Conservation (phyloP, 1,140 invertebrate species). For the Achatina immaculata region DNA sequence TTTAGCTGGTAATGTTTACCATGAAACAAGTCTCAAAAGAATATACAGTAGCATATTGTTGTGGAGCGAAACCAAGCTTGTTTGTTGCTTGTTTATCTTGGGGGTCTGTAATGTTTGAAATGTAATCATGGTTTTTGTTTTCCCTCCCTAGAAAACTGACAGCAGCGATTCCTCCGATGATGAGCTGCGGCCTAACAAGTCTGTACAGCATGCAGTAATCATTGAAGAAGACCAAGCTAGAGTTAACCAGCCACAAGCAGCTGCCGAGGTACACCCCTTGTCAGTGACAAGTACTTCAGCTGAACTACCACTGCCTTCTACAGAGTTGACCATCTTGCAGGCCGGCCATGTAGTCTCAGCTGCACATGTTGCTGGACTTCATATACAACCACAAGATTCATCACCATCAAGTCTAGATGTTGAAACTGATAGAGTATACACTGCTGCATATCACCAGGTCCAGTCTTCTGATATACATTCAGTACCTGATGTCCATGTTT, state of each 20-base stretch:
- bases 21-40: too few species aligned
- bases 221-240: neutral
- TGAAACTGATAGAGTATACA: neutral
- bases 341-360: neutral
- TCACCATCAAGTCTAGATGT: neutral
- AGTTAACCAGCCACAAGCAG: neutral
- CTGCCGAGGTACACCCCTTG: neutral
- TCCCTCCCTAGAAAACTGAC: neutral
- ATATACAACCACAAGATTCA: neutral
- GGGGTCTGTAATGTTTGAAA: too few species aligned
- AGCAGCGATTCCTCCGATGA: constrained; percentile 5
- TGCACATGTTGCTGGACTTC: neutral
- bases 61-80: too few species aligned
- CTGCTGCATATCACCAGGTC: neutral
- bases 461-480: neutral
- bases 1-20: too few species aligned
- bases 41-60: too few species aligned
- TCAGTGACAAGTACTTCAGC: too few species aligned
- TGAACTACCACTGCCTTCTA: too few species aligned
- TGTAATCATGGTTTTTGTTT: too few species aligned
- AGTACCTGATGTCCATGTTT: neutral
- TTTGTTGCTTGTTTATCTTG: too few species aligned
- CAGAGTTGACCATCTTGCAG: neutral
- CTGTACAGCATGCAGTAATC: neutral
- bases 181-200: neutral